A percentile compares a stretch with the other conserved stretches of the same genome.
Evolutionary conservation across 2,888 invertebrate species (phyloP).

Genomic region (Bursaphelenchus okinawaensis): DNA sequence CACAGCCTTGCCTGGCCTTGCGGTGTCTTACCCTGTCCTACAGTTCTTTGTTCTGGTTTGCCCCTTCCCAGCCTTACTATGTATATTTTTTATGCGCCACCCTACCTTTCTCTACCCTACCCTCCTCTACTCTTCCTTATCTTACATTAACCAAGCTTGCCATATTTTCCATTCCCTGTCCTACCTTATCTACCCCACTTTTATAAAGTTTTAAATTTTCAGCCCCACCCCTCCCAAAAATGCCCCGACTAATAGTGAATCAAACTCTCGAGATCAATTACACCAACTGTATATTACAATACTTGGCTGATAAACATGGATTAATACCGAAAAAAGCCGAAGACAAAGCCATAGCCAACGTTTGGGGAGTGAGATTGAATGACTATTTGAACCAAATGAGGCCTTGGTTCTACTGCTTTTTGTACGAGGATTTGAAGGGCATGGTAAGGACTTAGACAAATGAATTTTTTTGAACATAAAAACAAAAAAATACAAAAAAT

Average conservation of each 20-base stretch:
- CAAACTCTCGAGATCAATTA: slow-evolving; percentile 17
- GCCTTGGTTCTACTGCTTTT: not conserved
- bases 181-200: too few species aligned
- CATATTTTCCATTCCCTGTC: too few species aligned
- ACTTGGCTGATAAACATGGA: slow-evolving; percentile 17
- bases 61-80: too few species aligned
- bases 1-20: too few species aligned
- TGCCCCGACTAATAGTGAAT: slow-evolving; percentile 18
- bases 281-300: slow-evolving; percentile 20
- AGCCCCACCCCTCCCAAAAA: slow-evolving; percentile 20
- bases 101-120: too few species aligned
- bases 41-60: too few species aligned
- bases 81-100: too few species aligned
- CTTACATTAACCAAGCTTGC: too few species aligned
- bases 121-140: too few species aligned
- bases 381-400: not conserved
- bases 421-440: not conserved
- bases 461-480: too few species aligned
- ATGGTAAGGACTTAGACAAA: not conserved
- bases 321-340: not conserved
- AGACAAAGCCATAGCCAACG: not conserved
- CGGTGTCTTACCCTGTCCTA: too few species aligned
- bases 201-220: not conserved
- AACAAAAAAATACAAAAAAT: too few species aligned
- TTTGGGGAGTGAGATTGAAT: not conserved